Percentiles rank a stretch among this genome's conserved stretches.
phyloP scores from a whole-genome alignment of 2,888 invertebrate genomes.

The Agriotes lineatus region DNA sequence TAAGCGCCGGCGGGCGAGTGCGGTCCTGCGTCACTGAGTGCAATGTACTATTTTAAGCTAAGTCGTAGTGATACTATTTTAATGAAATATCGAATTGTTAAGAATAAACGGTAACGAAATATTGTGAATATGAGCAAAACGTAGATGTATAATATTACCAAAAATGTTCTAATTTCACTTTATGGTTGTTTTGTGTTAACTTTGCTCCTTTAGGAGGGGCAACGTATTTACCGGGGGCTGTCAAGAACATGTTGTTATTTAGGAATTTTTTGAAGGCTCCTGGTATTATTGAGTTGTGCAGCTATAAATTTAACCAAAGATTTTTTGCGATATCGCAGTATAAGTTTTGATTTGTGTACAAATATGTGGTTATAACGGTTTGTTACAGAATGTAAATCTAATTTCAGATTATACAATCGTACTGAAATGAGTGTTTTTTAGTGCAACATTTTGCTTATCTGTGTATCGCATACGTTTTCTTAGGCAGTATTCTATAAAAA shows the following conservation, averaged over 20 bases:
- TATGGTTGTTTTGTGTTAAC: background rate
- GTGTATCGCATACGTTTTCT: no score
- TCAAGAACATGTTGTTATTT: background rate
- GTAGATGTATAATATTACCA: slow-evolving; percentile 19
- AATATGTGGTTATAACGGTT: background rate
- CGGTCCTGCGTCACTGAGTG: slow-evolving; percentile 17
- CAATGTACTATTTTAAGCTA: slow-evolving; percentile 37
- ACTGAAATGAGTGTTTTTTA: no score
- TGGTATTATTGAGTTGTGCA: background rate
- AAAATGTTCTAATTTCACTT: no score
- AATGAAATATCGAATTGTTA: slow-evolving; percentile 35
- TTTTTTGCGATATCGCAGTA: background rate
- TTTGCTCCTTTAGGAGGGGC: background rate
- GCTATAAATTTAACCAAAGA: slow-evolving; percentile 34
- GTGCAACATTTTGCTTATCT: no score
- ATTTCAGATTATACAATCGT: slow-evolving; percentile 3
- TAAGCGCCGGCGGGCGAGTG: background rate
- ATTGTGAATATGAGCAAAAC: slow-evolving; percentile 27
- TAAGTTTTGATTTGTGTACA: background rate
- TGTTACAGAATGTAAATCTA: slow-evolving; percentile 8
- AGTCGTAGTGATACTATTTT: slow-evolving; percentile 39
- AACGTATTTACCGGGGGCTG: background rate
- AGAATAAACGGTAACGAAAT: slow-evolving; percentile 20
- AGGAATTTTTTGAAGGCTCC: background rate
- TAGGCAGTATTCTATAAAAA: no score